Evolutionary conservation across 2,888 invertebrate species (phyloP).

Genomic region (Agonum fuliginosum): DNA sequence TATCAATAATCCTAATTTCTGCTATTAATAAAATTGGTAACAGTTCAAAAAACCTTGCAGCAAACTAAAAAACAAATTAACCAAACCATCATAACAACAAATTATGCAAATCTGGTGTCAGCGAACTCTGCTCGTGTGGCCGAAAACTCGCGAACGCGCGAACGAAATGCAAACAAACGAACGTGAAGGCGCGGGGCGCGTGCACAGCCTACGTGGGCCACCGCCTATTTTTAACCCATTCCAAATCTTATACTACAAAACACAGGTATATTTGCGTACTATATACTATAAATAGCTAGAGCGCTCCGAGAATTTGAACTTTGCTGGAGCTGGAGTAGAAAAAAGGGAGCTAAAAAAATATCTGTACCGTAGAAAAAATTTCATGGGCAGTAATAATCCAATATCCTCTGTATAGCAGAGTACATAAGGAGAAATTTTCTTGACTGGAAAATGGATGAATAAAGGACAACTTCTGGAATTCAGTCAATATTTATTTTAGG

Average conservation of each 20-base stretch:
- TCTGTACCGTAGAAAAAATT: no score
- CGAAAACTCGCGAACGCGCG: slow-evolving; percentile 33
- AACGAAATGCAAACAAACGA: slow-evolving; percentile 32
- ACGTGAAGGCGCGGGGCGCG: slow-evolving; percentile 5
- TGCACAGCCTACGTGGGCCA: slow-evolving; percentile 12
- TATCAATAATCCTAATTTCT: no score
- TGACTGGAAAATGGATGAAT: no score
- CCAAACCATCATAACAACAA: slow-evolving; percentile 30
- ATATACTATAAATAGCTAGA: slow-evolving; percentile 39
- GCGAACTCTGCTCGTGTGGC: slow-evolving; percentile 43
- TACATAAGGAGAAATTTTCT: no score
- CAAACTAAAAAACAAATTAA: slow-evolving; percentile 39
- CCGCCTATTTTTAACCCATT: slow-evolving; percentile 40
- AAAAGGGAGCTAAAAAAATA: no score
- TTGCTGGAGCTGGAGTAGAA: no score
- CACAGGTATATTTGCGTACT: slow-evolving; percentile 45
- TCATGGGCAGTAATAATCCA: no score
- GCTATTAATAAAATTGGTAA: background rate
- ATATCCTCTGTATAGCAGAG: no score
- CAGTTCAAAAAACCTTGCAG: slow-evolving; percentile 12
- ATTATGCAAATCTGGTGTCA: slow-evolving; percentile 57
- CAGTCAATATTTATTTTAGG: no score
- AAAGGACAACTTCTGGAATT: no score
- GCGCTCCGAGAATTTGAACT: background rate
- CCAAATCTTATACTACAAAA: background rate